Evolutionary conservation across 2,113 vertebrate species (phyloP).

Genomic region (Engraulis encrasicolus): DNA sequence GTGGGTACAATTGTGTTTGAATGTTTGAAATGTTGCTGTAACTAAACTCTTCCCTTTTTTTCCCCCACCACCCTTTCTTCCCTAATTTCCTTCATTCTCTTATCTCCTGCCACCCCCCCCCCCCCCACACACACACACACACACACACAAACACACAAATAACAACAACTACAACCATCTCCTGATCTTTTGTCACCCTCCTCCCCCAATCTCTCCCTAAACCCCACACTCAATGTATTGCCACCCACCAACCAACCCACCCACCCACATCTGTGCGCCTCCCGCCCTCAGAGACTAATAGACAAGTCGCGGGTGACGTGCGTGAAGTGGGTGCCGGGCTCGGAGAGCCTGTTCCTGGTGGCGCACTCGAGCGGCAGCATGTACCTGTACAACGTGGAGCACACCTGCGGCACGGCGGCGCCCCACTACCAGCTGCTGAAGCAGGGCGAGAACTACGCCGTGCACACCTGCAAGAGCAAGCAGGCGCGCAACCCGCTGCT

Average conservation of each 20-base stretch:
- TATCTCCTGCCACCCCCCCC: not conserved
- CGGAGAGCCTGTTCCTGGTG: constrained; percentile 97
- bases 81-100: constrained; percentile 57
- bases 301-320: constrained; percentile 98
- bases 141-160: too few species aligned
- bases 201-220: too few species aligned
- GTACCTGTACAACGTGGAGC: constrained; percentile 99
- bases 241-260: too few species aligned
- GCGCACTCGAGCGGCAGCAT: constrained; percentile 96
- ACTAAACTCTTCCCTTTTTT: constrained; percentile 30
- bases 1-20: not conserved
- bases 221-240: too few species aligned
- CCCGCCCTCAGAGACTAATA: constrained; percentile 90
- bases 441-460: constrained; percentile 95
- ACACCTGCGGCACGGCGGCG: constrained; percentile 92
- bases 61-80: constrained; percentile 5
- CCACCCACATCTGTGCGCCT: too few species aligned
- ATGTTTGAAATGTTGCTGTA: not conserved
- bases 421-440: constrained; percentile 98
- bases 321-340: constrained; percentile 98
- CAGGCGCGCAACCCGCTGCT: constrained; percentile 95
- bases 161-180: too few species aligned
- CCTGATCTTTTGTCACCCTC: too few species aligned
- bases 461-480: constrained; percentile 99
- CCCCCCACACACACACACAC: not conserved